A percentile compares a stretch with the other conserved stretches of the same genome.
These are phyloP conservation scores for Danio aesculapii DNA, from an alignment of 2,797 vertebrate genomes.

Conservation along the genomic window DNA sequence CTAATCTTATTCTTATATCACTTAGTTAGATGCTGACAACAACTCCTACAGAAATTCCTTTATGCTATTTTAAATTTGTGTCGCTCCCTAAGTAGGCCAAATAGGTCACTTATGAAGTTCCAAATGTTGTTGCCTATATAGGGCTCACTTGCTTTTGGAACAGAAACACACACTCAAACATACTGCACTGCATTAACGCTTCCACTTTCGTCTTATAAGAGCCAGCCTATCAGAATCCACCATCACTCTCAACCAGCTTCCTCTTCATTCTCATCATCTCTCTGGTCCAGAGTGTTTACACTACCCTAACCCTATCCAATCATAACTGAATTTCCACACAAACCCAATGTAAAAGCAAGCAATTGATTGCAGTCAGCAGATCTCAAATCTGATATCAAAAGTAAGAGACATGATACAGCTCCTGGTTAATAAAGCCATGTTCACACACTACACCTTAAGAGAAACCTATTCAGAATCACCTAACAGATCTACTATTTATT, in stretches of 20 bases:
- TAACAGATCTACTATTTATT: not conserved
- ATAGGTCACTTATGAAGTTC: not conserved
- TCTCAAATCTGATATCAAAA: not conserved
- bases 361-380: not conserved
- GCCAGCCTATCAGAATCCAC: constrained; percentile 32
- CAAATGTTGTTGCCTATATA: not conserved
- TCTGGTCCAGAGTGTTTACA: constrained; percentile 3
- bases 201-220: constrained; percentile 24
- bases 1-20: not conserved
- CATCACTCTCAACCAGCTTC: constrained; percentile 16
- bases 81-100: not conserved
- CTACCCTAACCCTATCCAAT: not conserved
- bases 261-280: constrained; percentile 15
- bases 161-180: constrained; percentile 27
- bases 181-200: constrained; percentile 10
- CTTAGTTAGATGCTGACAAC: not conserved
- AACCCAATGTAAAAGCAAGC: not conserved
- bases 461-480: not conserved
- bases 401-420: not conserved
- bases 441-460: not conserved
- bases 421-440: constrained; percentile 9
- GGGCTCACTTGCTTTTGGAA: constrained; percentile 16
- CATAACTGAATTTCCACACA: not conserved
- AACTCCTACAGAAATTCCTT: not conserved
- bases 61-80: not conserved